Evolutionary conservation across 2,888 invertebrate genomes (phyloP).

Genomic region (Siphonodentalium dalli): DNA sequence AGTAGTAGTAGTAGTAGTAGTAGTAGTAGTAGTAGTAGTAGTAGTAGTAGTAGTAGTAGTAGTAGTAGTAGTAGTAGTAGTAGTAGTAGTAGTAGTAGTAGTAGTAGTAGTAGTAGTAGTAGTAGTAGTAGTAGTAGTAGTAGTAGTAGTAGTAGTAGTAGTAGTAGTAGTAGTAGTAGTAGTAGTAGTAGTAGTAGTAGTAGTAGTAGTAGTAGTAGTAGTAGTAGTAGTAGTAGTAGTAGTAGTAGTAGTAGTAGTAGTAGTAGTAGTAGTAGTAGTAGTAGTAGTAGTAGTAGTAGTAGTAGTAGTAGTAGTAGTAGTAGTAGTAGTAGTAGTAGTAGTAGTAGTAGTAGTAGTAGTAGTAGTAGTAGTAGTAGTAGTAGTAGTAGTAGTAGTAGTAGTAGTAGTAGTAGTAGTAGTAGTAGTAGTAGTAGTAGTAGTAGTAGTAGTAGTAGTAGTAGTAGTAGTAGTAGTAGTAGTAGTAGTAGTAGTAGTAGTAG

Average conservation of each 20-base stretch:
- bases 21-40: slow-evolving; percentile 5
- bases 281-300: not conserved
- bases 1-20: slow-evolving; percentile 8
- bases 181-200: not conserved
- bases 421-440: too few species aligned
- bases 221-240: not conserved
- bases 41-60: slow-evolving; percentile 9
- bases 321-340: slow-evolving; percentile 4
- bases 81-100: slow-evolving; percentile 7
- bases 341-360: slow-evolving; percentile 8
- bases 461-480: too few species aligned
- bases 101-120: slow-evolving; percentile 9
- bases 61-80: slow-evolving; percentile 8
- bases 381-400: slow-evolving; percentile 13
- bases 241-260: slow-evolving; percentile 1
- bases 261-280: slow-evolving; percentile 1
- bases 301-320: not conserved
- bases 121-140: slow-evolving; percentile 9
- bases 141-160: slow-evolving; percentile 7
- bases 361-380: slow-evolving; percentile 12
- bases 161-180: slow-evolving; percentile 1
- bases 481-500: too few species aligned
- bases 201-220: not conserved
- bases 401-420: slow-evolving; percentile 9
- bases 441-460: too few species aligned